A percentile compares a stretch with the other conserved stretches of the same genome.
phyloP scores from a whole-genome alignment of 2,113 vertebrate genomes.

The Spermophilus dauricus region DNA sequence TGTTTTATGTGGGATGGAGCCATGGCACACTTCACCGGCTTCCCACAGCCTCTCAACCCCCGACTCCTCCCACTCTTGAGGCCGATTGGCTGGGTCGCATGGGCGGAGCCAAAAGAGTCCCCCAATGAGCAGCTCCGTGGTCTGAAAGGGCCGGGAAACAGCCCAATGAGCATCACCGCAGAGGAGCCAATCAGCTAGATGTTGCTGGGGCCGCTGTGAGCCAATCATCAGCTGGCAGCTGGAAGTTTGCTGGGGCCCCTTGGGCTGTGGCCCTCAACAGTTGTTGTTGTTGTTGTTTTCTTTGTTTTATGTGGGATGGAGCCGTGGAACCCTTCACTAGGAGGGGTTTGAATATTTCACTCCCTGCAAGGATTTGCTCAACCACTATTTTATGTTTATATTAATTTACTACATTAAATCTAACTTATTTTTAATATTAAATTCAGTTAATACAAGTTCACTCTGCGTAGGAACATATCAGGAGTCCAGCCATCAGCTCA shows the following conservation, averaged over 20 bases:
- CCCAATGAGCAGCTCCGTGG: too few relatives aligned
- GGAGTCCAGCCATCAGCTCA: neutral
- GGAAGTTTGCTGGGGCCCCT: too few relatives aligned
- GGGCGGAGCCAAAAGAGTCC: too few relatives aligned
- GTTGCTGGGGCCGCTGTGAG: too few relatives aligned
- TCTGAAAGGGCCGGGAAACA: too few relatives aligned
- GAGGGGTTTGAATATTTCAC: slow-evolving; percentile 6
- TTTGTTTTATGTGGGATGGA: neutral
- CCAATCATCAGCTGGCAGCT: too few relatives aligned
- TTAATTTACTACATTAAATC: slow-evolving; percentile 26
- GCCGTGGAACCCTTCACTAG: neutral
- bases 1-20: neutral
- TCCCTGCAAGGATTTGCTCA: slow-evolving; percentile 32
- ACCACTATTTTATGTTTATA: slow-evolving; percentile 7
- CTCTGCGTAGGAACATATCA: neutral
- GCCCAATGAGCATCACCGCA: too few relatives aligned
- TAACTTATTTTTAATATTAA: slow-evolving; percentile 40
- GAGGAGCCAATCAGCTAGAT: too few relatives aligned
- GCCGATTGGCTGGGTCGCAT: too few relatives aligned
- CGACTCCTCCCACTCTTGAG: too few relatives aligned
- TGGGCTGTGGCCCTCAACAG: too few relatives aligned
- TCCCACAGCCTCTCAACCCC: too few relatives aligned
- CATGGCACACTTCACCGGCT: neutral
- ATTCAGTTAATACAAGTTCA: slow-evolving; percentile 18
- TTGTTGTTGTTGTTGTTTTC: neutral